Evolutionary conservation across 2,113 vertebrate genomes (phyloP), one percentile per base, ranked within the genome.

Genomic region (Sturnus vulgaris): DNA sequence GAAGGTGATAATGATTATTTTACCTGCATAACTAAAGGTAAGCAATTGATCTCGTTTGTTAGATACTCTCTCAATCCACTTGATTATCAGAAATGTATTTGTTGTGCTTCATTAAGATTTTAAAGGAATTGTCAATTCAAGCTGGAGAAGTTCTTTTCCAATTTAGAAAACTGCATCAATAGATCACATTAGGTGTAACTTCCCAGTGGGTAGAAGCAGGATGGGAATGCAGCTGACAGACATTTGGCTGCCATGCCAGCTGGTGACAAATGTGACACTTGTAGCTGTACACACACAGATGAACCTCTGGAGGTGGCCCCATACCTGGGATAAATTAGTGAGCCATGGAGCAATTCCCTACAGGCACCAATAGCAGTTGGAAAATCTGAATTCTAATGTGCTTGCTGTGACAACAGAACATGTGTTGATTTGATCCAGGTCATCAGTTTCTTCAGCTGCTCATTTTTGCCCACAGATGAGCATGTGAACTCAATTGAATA

Each of bases 1-100:
- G 99, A 99, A 97, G 99, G 99, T 59, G 99, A 99, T 97, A 99
- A 99, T 49, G 99, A 99, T 96, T 99, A 99, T 95, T 99, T 99
- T 69, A 99, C 99, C 18, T 99, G 99, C 89, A 99, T 99, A 95
- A 99, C 99, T 96, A 99, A 99, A 99, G 99, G 99, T 99, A 92
- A 95, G 56, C 8, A 50, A 27, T 14, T 79, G 20, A 52, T 64
- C 15, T 86, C 7, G 3, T 68, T 55, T 57, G 31, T 60, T 77
- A 55, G 23, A 28, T 79, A 18, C 12, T 64, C 14, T 82, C 71
- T 82, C 27, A 55, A 28, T 82, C 39, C 81, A 5, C 50, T 49
- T 25, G 23, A 22, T 79, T 20, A 75, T 42, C 50, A 68, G 72
- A 76, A 90, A 30, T 0, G 0, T 70, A 52, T 64, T 61, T 92